Base-by-base conservation (phyloP, 2,888 invertebrate genomes). In the Meiosimyza decipiens region DNA sequence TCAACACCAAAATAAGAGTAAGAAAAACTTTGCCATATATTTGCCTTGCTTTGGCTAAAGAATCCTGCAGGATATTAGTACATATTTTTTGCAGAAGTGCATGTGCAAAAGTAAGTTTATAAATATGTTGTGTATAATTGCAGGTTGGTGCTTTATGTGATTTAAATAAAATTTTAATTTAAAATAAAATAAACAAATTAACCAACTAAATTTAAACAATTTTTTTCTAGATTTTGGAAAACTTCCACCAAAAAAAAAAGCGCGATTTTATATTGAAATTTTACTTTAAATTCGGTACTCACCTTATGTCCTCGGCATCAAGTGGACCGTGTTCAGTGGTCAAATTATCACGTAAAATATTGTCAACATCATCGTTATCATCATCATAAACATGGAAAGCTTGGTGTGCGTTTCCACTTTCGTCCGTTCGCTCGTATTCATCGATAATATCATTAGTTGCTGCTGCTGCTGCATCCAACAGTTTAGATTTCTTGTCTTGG, bases 401-500 rank as follows among this genome's bases (percentile, higher is more conserved):
- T 52, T 79, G 77, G 74, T 77, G 77, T 63, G 69, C 76, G 75
- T 75, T 75, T 73, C 74, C 75, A 71, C 74, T 78, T 76, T 77
- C 76, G 73, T 80, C 75, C 65, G 77, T 77, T 67, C 18, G 69
- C 9, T 72, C 76, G 74, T 80, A 81, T 67, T 80, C 81, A 62
- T 60, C 51, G 62, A 80, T 79, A 69, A 76, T 72, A 78, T 81
- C 82, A 79, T 82, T 83, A 80, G 81, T 82, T 75, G 81, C 81
- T 79, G 83, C 82, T 80, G 83, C 83, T 79, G 80, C 80, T 51
- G 77, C 80, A 79, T 85, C 85, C 78, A 84, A 81, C 81, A 85
- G 82, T 82, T 83, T 82, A 82, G 83, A 80, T 80, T 86, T 85
- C 81, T 86, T 87, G 83, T 87, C 87, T 80, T 84, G 84, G 78